Percentiles rank a stretch among this genome's conserved stretches.
These are phyloP conservation scores for Lipophrys pholis DNA, from an alignment of 2,113 vertebrate genomes.

Conservation along the genomic window DNA sequence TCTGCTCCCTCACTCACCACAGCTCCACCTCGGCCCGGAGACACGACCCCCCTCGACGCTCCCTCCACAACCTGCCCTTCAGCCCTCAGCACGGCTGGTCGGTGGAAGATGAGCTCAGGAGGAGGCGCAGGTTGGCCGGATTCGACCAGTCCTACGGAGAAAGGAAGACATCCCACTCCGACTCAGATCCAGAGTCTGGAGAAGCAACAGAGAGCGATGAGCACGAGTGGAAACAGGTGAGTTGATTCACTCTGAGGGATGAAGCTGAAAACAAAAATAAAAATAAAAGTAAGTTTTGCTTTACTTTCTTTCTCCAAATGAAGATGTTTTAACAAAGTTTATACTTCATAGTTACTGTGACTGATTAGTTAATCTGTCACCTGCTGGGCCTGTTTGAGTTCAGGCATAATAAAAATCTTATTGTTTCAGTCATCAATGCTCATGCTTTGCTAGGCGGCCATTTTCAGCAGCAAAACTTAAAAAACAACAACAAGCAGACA, in stretches of 20 bases:
- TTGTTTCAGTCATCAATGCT: no score
- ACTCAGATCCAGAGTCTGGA: constrained; percentile 66
- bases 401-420: no score
- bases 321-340: no score
- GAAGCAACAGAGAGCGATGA: constrained; percentile 57
- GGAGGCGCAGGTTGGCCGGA: constrained; percentile 78
- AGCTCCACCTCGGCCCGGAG: not conserved
- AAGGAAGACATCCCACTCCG: constrained; percentile 50
- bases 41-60: constrained; percentile 44
- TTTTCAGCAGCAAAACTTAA: no score
- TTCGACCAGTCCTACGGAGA: constrained; percentile 68
- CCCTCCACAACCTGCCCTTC: constrained; percentile 53
- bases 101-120: constrained; percentile 84
- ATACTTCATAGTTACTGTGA: no score
- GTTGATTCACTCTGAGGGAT: no score
- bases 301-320: no score
- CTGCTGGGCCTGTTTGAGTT: no score
- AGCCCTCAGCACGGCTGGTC: constrained; percentile 67
- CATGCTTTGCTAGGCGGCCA: no score
- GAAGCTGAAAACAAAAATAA: not conserved
- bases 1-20: constrained; percentile 61
- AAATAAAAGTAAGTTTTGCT: no score
- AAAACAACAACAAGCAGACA: no score
- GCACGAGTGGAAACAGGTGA: constrained; percentile 90
- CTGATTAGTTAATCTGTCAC: no score